Evolutionary conservation across 2,888 invertebrate genomes (phyloP), one percentile per base, ranked within the genome.

Genomic region (Leptura quadrifasciata): DNA sequence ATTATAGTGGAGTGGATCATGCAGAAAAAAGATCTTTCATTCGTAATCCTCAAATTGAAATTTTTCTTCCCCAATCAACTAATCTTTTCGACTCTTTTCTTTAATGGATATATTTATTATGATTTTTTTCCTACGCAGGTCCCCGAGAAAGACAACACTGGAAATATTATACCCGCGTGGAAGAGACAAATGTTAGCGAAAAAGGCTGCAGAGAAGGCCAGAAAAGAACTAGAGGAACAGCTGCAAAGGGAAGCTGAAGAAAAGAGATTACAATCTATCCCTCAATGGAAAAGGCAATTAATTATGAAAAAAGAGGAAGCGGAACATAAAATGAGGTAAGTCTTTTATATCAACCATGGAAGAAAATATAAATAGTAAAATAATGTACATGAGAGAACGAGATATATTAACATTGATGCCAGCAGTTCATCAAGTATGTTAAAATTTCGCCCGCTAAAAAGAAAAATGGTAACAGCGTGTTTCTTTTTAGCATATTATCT

Each of bases 131-230:
- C 21, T 55, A 89, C 89, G 60, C 91, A 97, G 95, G 94, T 98
- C 82, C 97, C 97, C 10, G 96, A 96, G 87, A 94, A 94, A 79
- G 98, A 98, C 88, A 93, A 94, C 68, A 94, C 95, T 8, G 98
- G 98, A 0, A 96, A 96, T 86, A 91, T 94, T 57, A 97, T 98
- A 85, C 98, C 98, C 15, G 95, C 95, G 24, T 98, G 98, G 98
- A 98, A 98, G 88, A 91, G 97, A 12, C 97, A 98, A 89, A 97
- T 98, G 96, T 88, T 98, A 88, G 98, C 98, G 1, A 94, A 97
- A 85, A 96, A 98, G 88, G 96, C 97, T 0, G 98, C 98, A 0
- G 98, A 98, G 89, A 95, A 96, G 82, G 97, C 98, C 10, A 93
- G 95, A 82, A 95, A 95, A 85, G 97, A 98, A 86, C 91, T 97